phyloP scores from a whole-genome alignment of 2,888 invertebrate species.

The Syrista parreyssii region DNA sequence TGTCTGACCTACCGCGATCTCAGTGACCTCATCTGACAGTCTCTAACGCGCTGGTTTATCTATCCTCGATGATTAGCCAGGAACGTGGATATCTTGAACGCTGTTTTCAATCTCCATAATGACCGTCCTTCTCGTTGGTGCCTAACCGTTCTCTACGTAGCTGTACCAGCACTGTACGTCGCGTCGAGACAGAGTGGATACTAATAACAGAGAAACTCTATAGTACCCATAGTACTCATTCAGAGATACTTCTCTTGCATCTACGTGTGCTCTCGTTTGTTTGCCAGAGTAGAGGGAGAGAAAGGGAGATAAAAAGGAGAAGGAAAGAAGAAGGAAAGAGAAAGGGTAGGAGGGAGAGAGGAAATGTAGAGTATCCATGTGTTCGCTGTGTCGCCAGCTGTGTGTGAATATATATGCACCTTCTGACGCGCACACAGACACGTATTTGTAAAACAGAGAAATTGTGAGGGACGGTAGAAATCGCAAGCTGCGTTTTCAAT shows the following conservation, averaged over 20 bases:
- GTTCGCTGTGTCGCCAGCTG: not conserved
- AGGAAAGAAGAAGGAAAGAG: constrained; percentile 3
- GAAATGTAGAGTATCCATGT: not conserved
- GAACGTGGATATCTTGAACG: constrained; percentile 28
- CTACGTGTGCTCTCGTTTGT: constrained; percentile 38
- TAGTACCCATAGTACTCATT: constrained; percentile 43
- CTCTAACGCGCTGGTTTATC: not conserved
- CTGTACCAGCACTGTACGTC: constrained; percentile 11
- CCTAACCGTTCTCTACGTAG: constrained; percentile 44
- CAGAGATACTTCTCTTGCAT: constrained; percentile 50
- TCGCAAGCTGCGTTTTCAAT: constrained; percentile 39
- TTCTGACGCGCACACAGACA: not conserved
- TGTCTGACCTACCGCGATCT: not conserved
- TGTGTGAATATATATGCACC: not conserved
- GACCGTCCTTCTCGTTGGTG: constrained; percentile 42
- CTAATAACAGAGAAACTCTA: constrained; percentile 57
- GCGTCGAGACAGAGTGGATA: constrained; percentile 45
- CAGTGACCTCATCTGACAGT: not conserved
- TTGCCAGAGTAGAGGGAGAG: constrained; percentile 19
- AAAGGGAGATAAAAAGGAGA: not conserved
- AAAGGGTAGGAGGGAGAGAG: constrained; percentile 10
- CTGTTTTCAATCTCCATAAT: constrained; percentile 62
- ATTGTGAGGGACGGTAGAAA: not conserved
- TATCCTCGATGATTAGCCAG: constrained; percentile 29
- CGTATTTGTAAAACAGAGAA: constrained; percentile 8